Evolutionary conservation across 2,113 vertebrate genomes (phyloP).

Genomic region (Colaptes auratus): DNA sequence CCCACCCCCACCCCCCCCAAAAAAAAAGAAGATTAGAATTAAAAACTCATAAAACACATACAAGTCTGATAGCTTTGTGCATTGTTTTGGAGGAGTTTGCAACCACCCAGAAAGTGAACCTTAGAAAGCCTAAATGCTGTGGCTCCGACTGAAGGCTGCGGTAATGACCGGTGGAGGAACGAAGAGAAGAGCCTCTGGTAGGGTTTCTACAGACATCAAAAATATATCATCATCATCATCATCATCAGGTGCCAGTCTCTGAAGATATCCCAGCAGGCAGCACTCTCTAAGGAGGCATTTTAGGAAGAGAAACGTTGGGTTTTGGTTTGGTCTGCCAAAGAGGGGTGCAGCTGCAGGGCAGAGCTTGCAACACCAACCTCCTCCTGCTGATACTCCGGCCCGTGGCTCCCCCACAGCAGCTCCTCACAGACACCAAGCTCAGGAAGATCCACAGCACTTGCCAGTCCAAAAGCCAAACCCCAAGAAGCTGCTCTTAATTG

Average conservation of each 20-base stretch:
- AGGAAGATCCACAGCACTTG: not conserved
- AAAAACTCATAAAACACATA: conserved; percentile 45
- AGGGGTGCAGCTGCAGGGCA: too few relatives aligned
- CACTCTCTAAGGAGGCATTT: not conserved
- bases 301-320: not conserved
- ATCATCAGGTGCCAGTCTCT: not conserved
- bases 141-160: not conserved
- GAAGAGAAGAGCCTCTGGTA: not conserved
- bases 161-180: not conserved
- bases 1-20: too few relatives aligned
- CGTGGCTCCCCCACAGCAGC: not conserved
- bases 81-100: conserved; percentile 58
- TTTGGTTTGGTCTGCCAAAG: not conserved
- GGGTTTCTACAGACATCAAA: not conserved
- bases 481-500: not conserved
- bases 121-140: not conserved
- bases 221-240: not conserved
- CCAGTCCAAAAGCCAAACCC: not conserved
- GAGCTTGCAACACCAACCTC: not conserved
- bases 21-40: not conserved
- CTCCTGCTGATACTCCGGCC: not conserved
- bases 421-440: not conserved
- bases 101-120: not conserved
- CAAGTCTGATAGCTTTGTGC: conserved; percentile 60
- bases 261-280: not conserved